Base-by-base conservation (phyloP, 2,113 vertebrate species). In the Thymallus thymallus region DNA sequence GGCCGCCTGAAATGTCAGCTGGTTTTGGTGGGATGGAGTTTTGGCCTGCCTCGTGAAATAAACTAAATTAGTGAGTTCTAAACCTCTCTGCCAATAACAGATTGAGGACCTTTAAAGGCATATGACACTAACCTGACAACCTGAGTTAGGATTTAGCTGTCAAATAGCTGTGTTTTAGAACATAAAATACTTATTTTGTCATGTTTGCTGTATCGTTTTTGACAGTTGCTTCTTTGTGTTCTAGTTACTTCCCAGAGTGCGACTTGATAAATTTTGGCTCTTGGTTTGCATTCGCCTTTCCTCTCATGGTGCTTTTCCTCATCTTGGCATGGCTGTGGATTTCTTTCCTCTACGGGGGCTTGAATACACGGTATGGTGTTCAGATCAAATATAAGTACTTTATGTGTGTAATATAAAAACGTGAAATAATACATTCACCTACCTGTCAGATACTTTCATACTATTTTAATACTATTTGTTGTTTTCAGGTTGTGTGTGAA, bases 261-360 rank as follows among this genome's bases (percentile, higher is more conserved):
- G 97, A 99, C 69, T 82, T 95, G 65, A 94, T 99, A 84, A 98
- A 98, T 82, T 99, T 99, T 71, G 96, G 96, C 83, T 98, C 97
- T 79, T 98, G 98, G 98, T 98, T 99, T 92, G 89, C 97, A 10
- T 99, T 99, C 16, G 95, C 96, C 61, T 96, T 96, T 89, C 98
- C 98, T 1, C 93, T 99, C 81, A 97, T 98, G 95, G 16, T 96
- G 77, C 35, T 99, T 78, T 98, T 98, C 91, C 94, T 99, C 84
- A 56, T 97, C 60, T 14, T 94, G 75, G 95, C 94, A 76, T 99
- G 97, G 97, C 71, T 99, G 18, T 99, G 97, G 97, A 98, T 99
- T 63, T 86, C 95, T 4, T 95, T 95, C 75, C 92, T 98, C 20
- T 96, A 97, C 0, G 95, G 95, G n/a, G 95, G 94, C 24, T 81